Evolutionary conservation across 2,888 invertebrate species (phyloP).

Genomic region (Cancer borealis): DNA sequence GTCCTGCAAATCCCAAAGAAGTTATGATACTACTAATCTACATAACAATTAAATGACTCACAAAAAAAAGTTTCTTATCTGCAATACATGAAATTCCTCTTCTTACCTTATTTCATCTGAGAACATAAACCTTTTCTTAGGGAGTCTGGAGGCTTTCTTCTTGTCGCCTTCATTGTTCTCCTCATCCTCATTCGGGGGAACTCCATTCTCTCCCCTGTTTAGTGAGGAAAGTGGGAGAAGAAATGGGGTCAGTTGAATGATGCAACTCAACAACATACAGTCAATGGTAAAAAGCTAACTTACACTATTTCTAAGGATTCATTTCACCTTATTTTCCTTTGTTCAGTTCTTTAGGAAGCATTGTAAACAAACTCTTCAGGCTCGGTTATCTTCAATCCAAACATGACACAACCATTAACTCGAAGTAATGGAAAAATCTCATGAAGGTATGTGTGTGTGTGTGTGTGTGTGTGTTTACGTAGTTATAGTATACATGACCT

Average conservation of each 20-base stretch:
- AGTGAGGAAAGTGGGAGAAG: not conserved
- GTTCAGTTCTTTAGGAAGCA: not conserved
- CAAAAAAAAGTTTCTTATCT: not conserved
- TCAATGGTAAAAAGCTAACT: not conserved
- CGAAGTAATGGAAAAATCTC: too few species aligned
- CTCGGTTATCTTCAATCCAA: too few species aligned
- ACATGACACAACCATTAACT: too few species aligned
- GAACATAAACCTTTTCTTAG: constrained; percentile 88
- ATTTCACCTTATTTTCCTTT: not conserved
- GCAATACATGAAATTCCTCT: not conserved
- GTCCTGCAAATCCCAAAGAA: not conserved
- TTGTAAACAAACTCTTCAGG: not conserved
- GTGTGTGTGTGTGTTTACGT: too few species aligned
- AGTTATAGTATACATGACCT: too few species aligned
- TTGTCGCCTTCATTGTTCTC: constrained; percentile 80
- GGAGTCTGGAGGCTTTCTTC: constrained; percentile 83
- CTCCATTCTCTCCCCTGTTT: constrained; percentile 79
- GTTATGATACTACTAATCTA: not conserved
- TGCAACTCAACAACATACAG: not conserved
- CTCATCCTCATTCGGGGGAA: constrained; percentile 78
- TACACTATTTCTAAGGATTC: not conserved
- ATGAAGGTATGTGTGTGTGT: too few species aligned
- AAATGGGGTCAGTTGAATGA: not conserved
- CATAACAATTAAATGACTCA: not conserved
- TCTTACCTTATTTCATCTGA: constrained; percentile 84